Percentiles rank a stretch among this genome's conserved stretches.
These are phyloP conservation scores for Caretta caretta DNA, from an alignment of 2,113 vertebrate genomes.

Conservation along the genomic window DNA sequence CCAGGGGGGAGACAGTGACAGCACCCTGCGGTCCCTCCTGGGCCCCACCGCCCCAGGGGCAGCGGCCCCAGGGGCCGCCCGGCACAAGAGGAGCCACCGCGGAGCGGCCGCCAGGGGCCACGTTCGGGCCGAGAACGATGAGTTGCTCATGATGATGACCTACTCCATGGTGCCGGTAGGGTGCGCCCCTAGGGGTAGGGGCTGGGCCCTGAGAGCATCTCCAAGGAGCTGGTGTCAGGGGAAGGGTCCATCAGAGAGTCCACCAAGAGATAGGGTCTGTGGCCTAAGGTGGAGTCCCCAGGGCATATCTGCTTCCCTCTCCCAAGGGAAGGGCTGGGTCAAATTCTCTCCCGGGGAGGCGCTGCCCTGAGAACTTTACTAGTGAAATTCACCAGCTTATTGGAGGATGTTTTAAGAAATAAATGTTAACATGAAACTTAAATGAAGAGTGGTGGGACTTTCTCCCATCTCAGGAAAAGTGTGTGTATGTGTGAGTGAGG, in stretches of 20 bases:
- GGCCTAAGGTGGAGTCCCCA: no score
- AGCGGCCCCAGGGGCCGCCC: constrained; percentile 68
- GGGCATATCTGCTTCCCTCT: not conserved
- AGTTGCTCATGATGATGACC: constrained; percentile 92
- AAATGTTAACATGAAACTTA: not conserved
- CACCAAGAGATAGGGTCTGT: not conserved
- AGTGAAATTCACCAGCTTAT: not conserved
- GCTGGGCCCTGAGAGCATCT: not conserved
- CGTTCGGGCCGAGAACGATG: constrained; percentile 82
- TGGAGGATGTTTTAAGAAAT: not conserved
- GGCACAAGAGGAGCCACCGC: constrained; percentile 87
- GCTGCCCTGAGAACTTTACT: not conserved
- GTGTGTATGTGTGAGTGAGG: no score
- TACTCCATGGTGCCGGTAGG: constrained; percentile 96
- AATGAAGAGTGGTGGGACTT: not conserved
- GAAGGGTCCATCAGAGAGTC: not conserved
- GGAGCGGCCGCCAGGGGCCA: constrained; percentile 68
- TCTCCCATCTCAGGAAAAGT: not conserved
- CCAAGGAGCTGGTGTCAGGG: no score
- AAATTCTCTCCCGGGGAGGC: no score
- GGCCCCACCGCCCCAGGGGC: not conserved
- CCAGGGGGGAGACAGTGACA: not conserved
- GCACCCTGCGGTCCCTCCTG: constrained; percentile 10
- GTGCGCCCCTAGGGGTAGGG: not conserved
- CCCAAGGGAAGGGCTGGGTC: not conserved